Evolutionary conservation across 2,888 invertebrate species (phyloP).

Genomic region (Sinotaia quadrata): DNA sequence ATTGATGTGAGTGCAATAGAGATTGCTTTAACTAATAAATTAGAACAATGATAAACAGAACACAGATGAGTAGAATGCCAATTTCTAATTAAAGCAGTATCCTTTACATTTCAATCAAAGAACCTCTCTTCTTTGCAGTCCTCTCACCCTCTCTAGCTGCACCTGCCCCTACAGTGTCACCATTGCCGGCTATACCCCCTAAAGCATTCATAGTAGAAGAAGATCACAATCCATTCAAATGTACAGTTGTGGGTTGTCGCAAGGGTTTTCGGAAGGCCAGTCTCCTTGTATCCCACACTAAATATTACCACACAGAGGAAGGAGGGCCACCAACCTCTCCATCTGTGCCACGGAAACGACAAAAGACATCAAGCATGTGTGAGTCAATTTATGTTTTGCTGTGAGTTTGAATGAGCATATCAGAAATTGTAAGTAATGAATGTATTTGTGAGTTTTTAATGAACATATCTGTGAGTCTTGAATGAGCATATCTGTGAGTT

Average conservation of each 20-base stretch:
- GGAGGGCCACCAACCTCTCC: constrained; percentile 40
- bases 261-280: constrained; percentile 94
- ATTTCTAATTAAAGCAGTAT: no score
- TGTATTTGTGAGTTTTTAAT: no score
- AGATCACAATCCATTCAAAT: constrained; percentile 72
- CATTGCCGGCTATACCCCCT: constrained; percentile 42
- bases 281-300: constrained; percentile 91
- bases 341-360: constrained; percentile 25
- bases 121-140: background rate
- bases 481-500: no score
- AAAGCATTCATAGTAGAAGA: constrained; percentile 70
- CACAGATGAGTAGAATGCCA: no score
- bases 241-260: constrained; percentile 78
- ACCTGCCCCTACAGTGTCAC: background rate
- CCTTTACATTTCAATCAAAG: no score
- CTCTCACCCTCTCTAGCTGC: background rate
- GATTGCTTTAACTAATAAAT: no score
- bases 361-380: constrained; percentile 38
- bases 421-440: no score
- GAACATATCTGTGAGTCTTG: no score
- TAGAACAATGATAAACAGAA: no score
- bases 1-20: no score
- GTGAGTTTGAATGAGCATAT: background rate
- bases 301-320: constrained; percentile 84
- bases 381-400: constrained; percentile 12